These are phyloP conservation scores for Geotrypetes seraphini DNA, from an alignment of 2,797 vertebrate species.

Conservation along the genomic window DNA sequence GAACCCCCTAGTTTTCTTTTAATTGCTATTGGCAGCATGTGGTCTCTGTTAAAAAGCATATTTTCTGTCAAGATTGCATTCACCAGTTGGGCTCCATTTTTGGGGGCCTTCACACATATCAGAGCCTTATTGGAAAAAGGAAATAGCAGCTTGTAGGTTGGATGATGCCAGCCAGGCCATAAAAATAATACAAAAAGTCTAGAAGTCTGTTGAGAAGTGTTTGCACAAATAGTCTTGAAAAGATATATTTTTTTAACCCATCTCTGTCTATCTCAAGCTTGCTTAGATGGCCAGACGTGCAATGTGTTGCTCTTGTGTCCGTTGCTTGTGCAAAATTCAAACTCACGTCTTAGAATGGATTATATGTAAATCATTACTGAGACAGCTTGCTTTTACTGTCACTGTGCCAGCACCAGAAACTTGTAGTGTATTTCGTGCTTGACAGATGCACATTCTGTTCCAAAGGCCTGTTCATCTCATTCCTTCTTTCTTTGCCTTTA, in stretches of 20 bases:
- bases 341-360: constrained; percentile 27
- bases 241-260: constrained; percentile 6
- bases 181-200: constrained; percentile 8
- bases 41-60: constrained; percentile 69
- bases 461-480: constrained; percentile 60
- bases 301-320: constrained; percentile 31
- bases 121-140: constrained; percentile 55
- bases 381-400: constrained; percentile 61
- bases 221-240: constrained; percentile 20
- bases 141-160: constrained; percentile 66
- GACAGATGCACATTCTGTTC: constrained; percentile 65
- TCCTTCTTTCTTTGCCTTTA: constrained; percentile 51
- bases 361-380: constrained; percentile 44
- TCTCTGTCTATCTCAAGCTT: constrained; percentile 24
- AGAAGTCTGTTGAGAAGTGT: constrained; percentile 9
- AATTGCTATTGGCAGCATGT: constrained; percentile 60
- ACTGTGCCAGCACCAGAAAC: constrained; percentile 56
- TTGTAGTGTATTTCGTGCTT: constrained; percentile 60
- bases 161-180: constrained; percentile 53
- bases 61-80: constrained; percentile 58
- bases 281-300: constrained; percentile 20
- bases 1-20: constrained; percentile 55
- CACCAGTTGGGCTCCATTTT: constrained; percentile 60
- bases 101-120: constrained; percentile 56
- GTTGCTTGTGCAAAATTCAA: constrained; percentile 27